Evolutionary conservation across 2,888 invertebrate genomes (phyloP).

Genomic region (Epistrophe eligans): DNA sequence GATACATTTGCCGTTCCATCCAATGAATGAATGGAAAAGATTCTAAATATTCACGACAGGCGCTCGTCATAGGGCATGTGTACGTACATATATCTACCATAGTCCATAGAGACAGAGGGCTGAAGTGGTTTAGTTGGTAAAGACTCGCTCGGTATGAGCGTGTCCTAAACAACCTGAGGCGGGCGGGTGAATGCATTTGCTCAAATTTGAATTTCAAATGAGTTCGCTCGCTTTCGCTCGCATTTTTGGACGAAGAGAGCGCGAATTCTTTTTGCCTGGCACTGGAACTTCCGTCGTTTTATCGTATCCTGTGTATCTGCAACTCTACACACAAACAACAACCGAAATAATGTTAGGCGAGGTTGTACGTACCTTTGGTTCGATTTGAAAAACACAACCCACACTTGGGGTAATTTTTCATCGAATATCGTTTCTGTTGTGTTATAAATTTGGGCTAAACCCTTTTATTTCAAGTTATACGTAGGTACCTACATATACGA

Average conservation of each 20-base stretch:
- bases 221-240: slow-evolving; percentile 42
- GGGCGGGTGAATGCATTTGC: slow-evolving; percentile 71
- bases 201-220: slow-evolving; percentile 75
- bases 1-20: neutral
- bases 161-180: slow-evolving; percentile 59
- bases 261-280: slow-evolving; percentile 39
- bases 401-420: slow-evolving; percentile 31
- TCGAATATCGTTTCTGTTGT: neutral
- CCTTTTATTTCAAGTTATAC: slow-evolving; percentile 13
- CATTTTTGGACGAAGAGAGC: slow-evolving; percentile 44
- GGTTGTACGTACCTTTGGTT: slow-evolving; percentile 3
- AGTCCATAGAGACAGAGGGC: neutral
- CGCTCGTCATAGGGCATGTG: slow-evolving; percentile 32
- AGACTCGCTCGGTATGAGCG: slow-evolving; percentile 24
- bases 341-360: neutral
- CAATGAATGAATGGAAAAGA: slow-evolving; percentile 49
- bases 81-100: too few species aligned
- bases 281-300: slow-evolving; percentile 48
- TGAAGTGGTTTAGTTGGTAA: slow-evolving; percentile 16
- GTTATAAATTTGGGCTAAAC: slow-evolving; percentile 44
- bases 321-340: neutral
- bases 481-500: neutral
- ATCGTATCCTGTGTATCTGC: slow-evolving; percentile 35
- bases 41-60: slow-evolving; percentile 44
- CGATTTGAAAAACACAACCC: slow-evolving; percentile 36